Evolutionary conservation across 2,797 vertebrate species (phyloP), one percentile per base, ranked within the genome.

Genomic region (Triplophysa yarkandensis): DNA sequence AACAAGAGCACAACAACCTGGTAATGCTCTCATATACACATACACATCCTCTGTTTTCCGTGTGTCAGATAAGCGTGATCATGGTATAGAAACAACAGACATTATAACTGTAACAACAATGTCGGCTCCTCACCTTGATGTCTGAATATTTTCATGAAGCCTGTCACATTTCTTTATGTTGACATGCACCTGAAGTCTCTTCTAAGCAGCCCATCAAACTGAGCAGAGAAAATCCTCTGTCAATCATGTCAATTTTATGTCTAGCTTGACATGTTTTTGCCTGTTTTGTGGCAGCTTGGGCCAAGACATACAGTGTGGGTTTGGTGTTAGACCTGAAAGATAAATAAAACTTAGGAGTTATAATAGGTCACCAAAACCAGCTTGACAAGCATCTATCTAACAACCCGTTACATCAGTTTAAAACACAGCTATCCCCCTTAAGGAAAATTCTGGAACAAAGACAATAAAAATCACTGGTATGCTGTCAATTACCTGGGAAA

Each of bases 1-100:
- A 92, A 76, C 89, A 86, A 61, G 90, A 92, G 60, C 81, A 58
- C 21, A 70, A 36, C 79, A 63, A 10, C 52, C 30, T 71, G 81
- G 81, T 83, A 83, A 80, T 28, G 34, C 21, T 57, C 39, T 44
- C 44, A 43, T 71, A 39, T 32, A 14, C 41, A 50, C n/a, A 68
- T 7, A 43, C 41, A 55, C 48, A 19, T 19, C 17, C n/a, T 41
- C 19, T 41, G 30, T 46, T 34, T 13, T 28, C 27, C 21, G 55
- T 41, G 46, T n/a, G 23, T 54, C 71, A 46, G 57, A 41, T 17
- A 50, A 21, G 30, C 4, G 4, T 16, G 39, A 43, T 14, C 3
- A 16, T 9, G 10, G 9, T 36, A 13, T 10, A 36, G 27, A 55
- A 17, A 55, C 23, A 27, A 54, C 14, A 3, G 6, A 55, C 60